phyloP scores from a whole-genome alignment of 2,888 invertebrate genomes.

The Ormyrus pomaceus region DNA sequence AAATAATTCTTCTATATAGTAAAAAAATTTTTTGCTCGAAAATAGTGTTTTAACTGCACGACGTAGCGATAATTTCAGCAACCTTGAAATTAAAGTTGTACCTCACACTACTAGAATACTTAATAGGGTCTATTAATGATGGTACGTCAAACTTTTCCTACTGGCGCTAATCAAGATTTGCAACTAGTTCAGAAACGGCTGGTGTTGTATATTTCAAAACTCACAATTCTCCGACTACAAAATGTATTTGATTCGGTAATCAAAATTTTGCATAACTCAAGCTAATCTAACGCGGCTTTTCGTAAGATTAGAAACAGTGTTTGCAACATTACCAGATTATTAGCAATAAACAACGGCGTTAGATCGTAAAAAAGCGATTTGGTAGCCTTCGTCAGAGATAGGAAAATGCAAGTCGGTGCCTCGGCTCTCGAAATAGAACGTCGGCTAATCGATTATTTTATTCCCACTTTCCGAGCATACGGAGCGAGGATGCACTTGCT shows the following conservation, averaged over 20 bases:
- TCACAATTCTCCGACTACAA: no score
- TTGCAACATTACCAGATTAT: not conserved
- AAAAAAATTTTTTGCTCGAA: no score
- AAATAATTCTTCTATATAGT: no score
- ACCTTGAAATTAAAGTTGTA: slow-evolving; percentile 15
- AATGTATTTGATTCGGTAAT: no score
- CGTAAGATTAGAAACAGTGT: not conserved
- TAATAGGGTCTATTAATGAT: not conserved
- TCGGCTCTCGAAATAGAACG: slow-evolving; percentile 62
- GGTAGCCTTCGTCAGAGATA: slow-evolving; percentile 23
- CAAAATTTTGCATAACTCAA: no score
- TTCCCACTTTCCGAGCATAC: slow-evolving; percentile 34
- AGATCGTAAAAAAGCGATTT: not conserved
- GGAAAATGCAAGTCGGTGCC: slow-evolving; percentile 12
- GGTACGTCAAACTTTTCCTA: no score
- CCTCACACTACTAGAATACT: slow-evolving; percentile 3
- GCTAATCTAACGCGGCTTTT: not conserved
- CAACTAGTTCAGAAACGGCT: no score
- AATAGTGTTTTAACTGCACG: not conserved
- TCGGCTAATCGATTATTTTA: slow-evolving; percentile 62
- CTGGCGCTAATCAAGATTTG: no score
- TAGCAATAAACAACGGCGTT: not conserved
- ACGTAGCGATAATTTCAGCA: slow-evolving; percentile 2
- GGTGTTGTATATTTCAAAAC: no score
- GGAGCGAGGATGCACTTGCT: slow-evolving; percentile 17